These are phyloP conservation scores for Channa argus DNA, from an alignment of 2,113 vertebrate genomes.

Conservation along the genomic window DNA sequence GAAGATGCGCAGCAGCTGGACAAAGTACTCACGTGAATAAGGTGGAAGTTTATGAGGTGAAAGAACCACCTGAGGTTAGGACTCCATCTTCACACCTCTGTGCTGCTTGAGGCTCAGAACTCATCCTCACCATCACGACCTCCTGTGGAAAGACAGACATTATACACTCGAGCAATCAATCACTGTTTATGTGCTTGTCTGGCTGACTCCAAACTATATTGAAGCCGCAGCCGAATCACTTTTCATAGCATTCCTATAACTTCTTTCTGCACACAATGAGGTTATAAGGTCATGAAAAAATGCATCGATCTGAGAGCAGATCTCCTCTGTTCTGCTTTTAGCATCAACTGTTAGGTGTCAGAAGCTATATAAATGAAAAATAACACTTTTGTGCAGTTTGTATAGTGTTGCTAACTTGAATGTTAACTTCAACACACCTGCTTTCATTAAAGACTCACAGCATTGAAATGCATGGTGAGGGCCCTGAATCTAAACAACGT, in stretches of 20 bases:
- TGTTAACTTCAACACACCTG: too few species aligned
- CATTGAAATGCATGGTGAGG: too few species aligned
- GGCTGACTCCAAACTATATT: too few species aligned
- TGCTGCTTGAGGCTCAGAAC: slow-evolving; percentile 7
- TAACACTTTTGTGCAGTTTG: background rate
- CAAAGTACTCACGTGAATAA: slow-evolving; percentile 42
- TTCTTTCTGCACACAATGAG: background rate
- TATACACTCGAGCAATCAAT: background rate
- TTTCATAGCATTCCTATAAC: background rate
- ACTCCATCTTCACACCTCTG: slow-evolving; percentile 38
- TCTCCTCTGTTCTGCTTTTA: background rate
- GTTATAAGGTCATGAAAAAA: background rate
- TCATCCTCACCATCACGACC: slow-evolving; percentile 26
- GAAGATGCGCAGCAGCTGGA: background rate
- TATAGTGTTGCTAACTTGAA: too few species aligned
- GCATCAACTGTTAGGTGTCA: background rate
- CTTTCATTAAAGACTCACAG: too few species aligned
- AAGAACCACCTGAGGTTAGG: slow-evolving; percentile 45
- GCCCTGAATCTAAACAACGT: too few species aligned
- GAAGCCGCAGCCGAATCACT: too few species aligned
- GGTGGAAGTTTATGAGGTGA: slow-evolving; percentile 27
- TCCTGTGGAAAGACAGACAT: slow-evolving; percentile 24
- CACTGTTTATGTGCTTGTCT: background rate
- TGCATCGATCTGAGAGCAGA: background rate
- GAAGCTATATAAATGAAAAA: background rate